phyloP scores from a whole-genome alignment of 1,140 invertebrate species.

The Drosophila watanabei region DNA sequence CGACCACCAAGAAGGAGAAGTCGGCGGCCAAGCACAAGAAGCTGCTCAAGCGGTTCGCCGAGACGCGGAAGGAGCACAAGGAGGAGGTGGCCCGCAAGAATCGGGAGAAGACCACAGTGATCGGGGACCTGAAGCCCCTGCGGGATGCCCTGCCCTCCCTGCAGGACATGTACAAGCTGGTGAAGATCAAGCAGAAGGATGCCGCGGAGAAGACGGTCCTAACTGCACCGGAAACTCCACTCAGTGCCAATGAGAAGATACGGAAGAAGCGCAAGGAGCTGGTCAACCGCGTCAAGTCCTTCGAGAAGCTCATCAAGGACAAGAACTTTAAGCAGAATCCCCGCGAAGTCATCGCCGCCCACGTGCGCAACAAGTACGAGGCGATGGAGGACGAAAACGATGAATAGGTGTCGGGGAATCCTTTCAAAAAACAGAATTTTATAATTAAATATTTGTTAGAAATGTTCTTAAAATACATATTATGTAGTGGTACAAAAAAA shows the following conservation, averaged over 20 bases:
- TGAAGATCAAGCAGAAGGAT: constrained; percentile 38
- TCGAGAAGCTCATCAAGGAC: constrained; percentile 74
- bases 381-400: constrained; percentile 56
- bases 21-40: constrained; percentile 69
- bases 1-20: constrained; percentile 76
- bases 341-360: constrained; percentile 58
- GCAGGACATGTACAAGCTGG: constrained; percentile 73
- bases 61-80: constrained; percentile 63
- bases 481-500: not conserved
- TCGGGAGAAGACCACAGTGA: constrained; percentile 68
- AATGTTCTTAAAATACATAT: not conserved
- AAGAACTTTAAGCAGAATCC: constrained; percentile 78
- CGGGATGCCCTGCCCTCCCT: constrained; percentile 81
- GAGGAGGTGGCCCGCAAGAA: constrained; percentile 70
- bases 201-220: constrained; percentile 20
- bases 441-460: not conserved
- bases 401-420: not conserved
- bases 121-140: constrained; percentile 78
- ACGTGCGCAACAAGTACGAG: constrained; percentile 66
- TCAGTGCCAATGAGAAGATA: constrained; percentile 73
- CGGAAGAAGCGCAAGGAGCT: constrained; percentile 67
- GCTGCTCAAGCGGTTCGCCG: constrained; percentile 67
- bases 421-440: not conserved
- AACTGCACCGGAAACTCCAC: constrained; percentile 30
- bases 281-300: constrained; percentile 56